Base-by-base conservation (phyloP, 2,888 invertebrate species). In the Piscicola geometra region DNA sequence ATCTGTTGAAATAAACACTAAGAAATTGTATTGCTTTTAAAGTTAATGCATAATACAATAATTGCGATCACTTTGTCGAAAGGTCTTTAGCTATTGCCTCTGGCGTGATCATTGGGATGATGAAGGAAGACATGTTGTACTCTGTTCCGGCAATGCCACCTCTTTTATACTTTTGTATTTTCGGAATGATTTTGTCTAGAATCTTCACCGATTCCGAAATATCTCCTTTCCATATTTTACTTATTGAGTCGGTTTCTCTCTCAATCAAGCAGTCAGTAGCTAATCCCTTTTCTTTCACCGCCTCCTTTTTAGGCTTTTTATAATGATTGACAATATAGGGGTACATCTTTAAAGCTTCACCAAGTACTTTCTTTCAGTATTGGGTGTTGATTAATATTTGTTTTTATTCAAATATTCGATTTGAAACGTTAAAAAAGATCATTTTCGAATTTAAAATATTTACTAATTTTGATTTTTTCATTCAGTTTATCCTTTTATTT, bases 141-240 rank as follows among this genome's bases (percentile, higher is more conserved):
- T 33, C 52, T 1, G 73, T 73, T 15, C 73, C 73, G 30, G 64
- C 73, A 30, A 73, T 28, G 28, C 73, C 73, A 12, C 73, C 73
- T 56, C 73, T 73, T 35, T 73, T 73, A 21, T 73, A 73, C n/a
- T 73, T 73, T 21, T 33, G 28, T 15, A 73, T 52, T 64, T 73
- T 73, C 3, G 73, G 73, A 35, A 73, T 73, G 2, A 73, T 41
- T 41, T 73, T 73, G 30, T 73, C 73, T 35, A 73, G 33, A 32
- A 73, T n/a, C 25, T 35, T 60, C 18, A 73, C 73, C 32, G 73
- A 73, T 18, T 73, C 73, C 1, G 73, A 56, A 9, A 64, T 28
- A n/a, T 73, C 60, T n/a, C 73, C 73, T 60, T 64, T 73, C 73
- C 73, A 73, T 18, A 73, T 35, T 35, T 35, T 60, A 12, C 47